Percentiles rank a stretch among this genome's conserved stretches.
Evolutionary conservation across 2,888 invertebrate species (phyloP).

Genomic region (Agrochola lychnidis): DNA sequence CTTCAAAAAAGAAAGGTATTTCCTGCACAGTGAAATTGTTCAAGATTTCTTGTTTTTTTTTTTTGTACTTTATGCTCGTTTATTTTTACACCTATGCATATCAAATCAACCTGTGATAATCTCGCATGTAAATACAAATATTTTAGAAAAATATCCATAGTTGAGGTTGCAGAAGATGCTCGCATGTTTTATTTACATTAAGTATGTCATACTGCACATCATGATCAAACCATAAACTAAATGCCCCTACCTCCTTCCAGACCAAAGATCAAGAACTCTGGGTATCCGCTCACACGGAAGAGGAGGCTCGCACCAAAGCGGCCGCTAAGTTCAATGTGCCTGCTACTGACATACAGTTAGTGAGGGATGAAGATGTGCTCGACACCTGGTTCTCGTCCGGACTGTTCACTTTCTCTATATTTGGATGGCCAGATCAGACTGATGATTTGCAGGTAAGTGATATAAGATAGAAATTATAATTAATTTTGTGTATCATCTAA

Average conservation of each 20-base stretch:
- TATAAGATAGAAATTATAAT: neutral
- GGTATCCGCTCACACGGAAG: constrained; percentile 94
- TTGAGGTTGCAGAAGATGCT: neutral
- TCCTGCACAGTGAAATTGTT: too few relatives aligned
- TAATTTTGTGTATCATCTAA: neutral
- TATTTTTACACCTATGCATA: neutral
- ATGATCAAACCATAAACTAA: constrained; percentile 7
- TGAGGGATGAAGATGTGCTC: constrained; percentile 98
- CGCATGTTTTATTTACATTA: neutral
- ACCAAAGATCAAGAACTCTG: constrained; percentile 92
- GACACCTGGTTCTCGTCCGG: constrained; percentile 99
- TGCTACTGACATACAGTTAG: constrained; percentile 88
- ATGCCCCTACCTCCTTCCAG: neutral
- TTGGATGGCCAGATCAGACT: constrained; percentile 98
- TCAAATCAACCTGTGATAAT: neutral
- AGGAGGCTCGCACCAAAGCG: constrained; percentile 95
- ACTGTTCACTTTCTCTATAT: constrained; percentile 98
- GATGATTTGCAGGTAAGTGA: constrained; percentile 90
- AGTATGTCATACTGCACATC: neutral
- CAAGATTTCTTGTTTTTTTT: neutral
- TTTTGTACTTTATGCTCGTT: neutral
- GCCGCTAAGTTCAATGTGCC: constrained; percentile 92
- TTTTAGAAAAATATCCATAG: neutral
- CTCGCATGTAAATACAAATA: neutral
- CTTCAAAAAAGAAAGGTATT: too few relatives aligned